Conservation (phyloP, 2,113 vertebrate species). For the Phaetusa simplex region DNA sequence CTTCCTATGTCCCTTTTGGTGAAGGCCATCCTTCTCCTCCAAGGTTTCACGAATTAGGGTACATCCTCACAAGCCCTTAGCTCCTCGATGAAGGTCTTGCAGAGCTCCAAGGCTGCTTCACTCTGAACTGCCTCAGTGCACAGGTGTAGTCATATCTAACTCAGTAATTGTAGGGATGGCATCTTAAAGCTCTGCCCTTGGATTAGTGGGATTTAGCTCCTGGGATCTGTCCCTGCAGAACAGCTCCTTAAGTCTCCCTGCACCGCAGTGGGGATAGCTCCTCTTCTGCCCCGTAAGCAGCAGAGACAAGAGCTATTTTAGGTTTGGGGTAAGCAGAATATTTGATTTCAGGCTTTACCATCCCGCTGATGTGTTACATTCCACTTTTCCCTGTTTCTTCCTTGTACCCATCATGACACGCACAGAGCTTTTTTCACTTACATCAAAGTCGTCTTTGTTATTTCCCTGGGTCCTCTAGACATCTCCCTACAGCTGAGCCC, state of each 20-base stretch:
- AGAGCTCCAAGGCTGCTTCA: background rate
- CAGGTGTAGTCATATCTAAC: background rate
- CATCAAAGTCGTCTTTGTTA: background rate
- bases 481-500: background rate
- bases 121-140: background rate
- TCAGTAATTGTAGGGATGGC: background rate
- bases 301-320: background rate
- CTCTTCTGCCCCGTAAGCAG: background rate
- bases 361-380: background rate
- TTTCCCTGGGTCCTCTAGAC: background rate
- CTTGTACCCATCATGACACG: background rate
- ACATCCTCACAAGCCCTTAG: background rate
- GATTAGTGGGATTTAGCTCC: constrained; percentile 52
- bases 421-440: background rate
- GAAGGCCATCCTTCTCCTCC: background rate
- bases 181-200: constrained; percentile 19
- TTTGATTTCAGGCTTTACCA: background rate
- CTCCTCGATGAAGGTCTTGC: background rate
- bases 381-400: background rate
- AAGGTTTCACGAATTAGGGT: background rate
- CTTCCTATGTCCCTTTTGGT: background rate
- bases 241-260: constrained; percentile 2
- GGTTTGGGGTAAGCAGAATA: background rate
- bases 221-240: background rate
- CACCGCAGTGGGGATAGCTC: background rate